Base-by-base conservation (phyloP, 2,888 invertebrate genomes). In the Heliconius sara region DNA sequence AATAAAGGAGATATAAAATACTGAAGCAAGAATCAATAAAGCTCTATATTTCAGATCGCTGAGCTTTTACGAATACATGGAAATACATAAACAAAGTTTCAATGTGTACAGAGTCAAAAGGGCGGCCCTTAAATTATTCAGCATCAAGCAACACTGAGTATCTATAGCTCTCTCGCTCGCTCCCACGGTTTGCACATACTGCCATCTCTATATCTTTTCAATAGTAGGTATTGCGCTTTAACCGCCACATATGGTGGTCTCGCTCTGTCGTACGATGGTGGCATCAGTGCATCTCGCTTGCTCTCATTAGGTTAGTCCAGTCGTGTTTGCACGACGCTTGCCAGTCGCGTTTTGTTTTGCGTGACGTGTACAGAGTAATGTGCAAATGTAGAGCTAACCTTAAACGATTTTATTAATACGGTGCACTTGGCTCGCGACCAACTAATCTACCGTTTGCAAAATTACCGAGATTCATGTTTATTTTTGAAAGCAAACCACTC, bases 271-370 rank as follows among this genome's bases (percentile, higher is more conserved):
- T 83, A 80, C 0, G 47, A 57, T n/a, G 0, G 0, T 6, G 25
- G 82, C 83, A 82, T 92, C 86, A 83, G 78, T 83, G 82, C 83
- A 86, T 93, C 92, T 88, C 92, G 83, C 85, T 94, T 88, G 84
- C 91, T 91, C 93, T 95, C 94, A 95, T 95, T 95, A 95, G 94
- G 94, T 95, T 95, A 95, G 93, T 91, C 89, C 86, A 85, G 91
- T 87, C 89, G 88, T 93, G 93, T 94, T 95, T 95, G 91, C 91
- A 85, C 89, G 91, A 93, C 94, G 94, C 84, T 95, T 95, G 92
- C 85, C 94, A 92, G 94, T 91, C 92, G 90, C 89, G 88, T 91
- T 92, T 91, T 90, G 91, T 91, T 84, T 84, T 83, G 86, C 88
- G 86, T 83, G 83, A 79, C 73, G 79, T 70, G 67, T 47, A 83